Evolutionary conservation across 1,140 invertebrate genomes (phyloP).

Genomic region (Akabosia matsudoensis): DNA sequence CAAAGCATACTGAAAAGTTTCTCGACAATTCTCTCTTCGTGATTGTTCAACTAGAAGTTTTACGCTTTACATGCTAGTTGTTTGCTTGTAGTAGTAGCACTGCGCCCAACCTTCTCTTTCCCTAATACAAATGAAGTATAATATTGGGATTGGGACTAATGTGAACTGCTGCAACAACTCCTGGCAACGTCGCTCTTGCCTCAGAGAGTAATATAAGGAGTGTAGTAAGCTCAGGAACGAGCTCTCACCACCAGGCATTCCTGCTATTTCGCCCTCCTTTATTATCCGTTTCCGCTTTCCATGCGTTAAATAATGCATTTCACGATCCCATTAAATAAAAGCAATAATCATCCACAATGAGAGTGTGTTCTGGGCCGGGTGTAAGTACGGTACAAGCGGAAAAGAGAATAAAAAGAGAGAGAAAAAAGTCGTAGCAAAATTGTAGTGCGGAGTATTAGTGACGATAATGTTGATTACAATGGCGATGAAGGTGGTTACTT

Average conservation of each 20-base stretch:
- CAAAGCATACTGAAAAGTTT: neutral
- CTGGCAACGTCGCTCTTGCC: no score
- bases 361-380: neutral
- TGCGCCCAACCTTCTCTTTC: constrained; percentile 4
- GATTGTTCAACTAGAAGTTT: neutral
- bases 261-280: constrained; percentile 19
- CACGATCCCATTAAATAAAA: constrained; percentile 25
- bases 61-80: neutral
- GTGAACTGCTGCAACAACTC: neutral
- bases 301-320: constrained; percentile 25
- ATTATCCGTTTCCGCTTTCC: constrained; percentile 21
- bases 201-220: neutral
- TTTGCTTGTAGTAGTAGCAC: neutral
- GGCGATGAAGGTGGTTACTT: neutral
- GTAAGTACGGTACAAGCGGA: neutral
- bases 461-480: neutral
- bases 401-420: neutral
- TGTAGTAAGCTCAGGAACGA: neutral
- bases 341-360: constrained; percentile 19
- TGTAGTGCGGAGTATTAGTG: neutral
- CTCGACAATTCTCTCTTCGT: neutral
- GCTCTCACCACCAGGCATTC: constrained; percentile 23
- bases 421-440: neutral
- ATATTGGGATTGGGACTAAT: constrained; percentile 17
- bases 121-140: constrained; percentile 12